Percentiles rank a stretch among this genome's conserved stretches.
These are phyloP conservation scores for Seira musarum DNA, from an alignment of 2,888 invertebrate species.

Conservation along the genomic window DNA sequence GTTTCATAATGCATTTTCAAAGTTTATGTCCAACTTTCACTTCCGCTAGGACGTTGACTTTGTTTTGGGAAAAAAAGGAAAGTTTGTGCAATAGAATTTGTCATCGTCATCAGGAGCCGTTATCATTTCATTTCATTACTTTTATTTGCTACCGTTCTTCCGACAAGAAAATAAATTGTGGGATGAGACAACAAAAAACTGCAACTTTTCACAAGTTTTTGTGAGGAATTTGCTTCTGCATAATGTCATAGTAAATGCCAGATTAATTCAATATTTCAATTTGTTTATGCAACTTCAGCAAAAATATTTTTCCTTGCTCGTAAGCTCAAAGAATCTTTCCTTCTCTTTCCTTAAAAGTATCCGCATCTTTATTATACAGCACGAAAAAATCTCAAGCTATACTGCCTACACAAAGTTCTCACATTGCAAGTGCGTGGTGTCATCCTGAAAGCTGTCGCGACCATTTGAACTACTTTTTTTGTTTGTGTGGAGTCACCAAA, in stretches of 20 bases:
- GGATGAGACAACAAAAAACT: not conserved
- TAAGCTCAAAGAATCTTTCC: not conserved
- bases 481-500: too few relatives aligned
- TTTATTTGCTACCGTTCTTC: constrained; percentile 26
- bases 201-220: not conserved
- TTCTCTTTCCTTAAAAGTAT: not conserved
- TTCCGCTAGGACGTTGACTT: constrained; percentile 26
- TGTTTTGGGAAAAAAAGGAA: not conserved
- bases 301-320: not conserved
- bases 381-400: too few relatives aligned
- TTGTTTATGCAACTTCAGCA: constrained; percentile 28
- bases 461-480: too few relatives aligned
- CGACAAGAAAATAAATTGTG: not conserved
- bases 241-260: constrained; percentile 36
- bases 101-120: constrained; percentile 23
- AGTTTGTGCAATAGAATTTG: constrained; percentile 6
- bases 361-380: too few relatives aligned
- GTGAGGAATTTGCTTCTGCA: too few relatives aligned
- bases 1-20: too few relatives aligned
- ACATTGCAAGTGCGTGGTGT: too few relatives aligned
- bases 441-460: too few relatives aligned
- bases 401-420: too few relatives aligned
- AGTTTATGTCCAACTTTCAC: not conserved
- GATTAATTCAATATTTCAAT: constrained; percentile 47
- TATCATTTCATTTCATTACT: constrained; percentile 29